These are phyloP conservation scores for Agrotis segetum DNA, from an alignment of 2,888 invertebrate genomes.

Conservation along the genomic window DNA sequence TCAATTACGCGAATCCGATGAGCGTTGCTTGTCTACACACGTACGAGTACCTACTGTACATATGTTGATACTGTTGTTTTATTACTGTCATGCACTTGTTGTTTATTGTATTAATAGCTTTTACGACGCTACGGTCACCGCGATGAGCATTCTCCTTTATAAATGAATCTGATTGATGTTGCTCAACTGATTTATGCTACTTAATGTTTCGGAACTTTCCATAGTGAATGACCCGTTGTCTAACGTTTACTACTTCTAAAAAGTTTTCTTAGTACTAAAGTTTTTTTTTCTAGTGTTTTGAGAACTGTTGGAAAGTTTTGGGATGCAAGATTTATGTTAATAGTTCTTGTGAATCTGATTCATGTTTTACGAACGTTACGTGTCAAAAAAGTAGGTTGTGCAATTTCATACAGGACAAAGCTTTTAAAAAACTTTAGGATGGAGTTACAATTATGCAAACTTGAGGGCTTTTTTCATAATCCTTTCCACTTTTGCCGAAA, in stretches of 20 bases:
- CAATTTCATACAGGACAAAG: neutral
- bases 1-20: conserved; percentile 70
- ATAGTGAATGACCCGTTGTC: conserved; percentile 38
- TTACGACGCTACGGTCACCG: conserved; percentile 59
- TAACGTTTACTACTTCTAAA: conserved; percentile 23
- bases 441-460: neutral
- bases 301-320: conserved; percentile 24
- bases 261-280: conserved; percentile 29
- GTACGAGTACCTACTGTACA: conserved; percentile 57
- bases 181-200: conserved; percentile 46
- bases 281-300: conserved; percentile 28
- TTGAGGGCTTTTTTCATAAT: neutral
- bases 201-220: conserved; percentile 60
- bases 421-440: neutral
- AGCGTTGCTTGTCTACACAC: conserved; percentile 65
- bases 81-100: conserved; percentile 58
- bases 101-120: conserved; percentile 58
- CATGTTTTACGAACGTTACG: conserved; percentile 24
- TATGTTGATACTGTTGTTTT: conserved; percentile 69
- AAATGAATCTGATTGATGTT: conserved; percentile 55
- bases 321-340: conserved; percentile 37
- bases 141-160: conserved; percentile 36
- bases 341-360: conserved; percentile 18
- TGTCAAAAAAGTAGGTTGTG: conserved; percentile 25
- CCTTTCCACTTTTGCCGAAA: neutral